Conservation (phyloP, 2,888 invertebrate genomes). For the Hyposoter dolosus region DNA sequence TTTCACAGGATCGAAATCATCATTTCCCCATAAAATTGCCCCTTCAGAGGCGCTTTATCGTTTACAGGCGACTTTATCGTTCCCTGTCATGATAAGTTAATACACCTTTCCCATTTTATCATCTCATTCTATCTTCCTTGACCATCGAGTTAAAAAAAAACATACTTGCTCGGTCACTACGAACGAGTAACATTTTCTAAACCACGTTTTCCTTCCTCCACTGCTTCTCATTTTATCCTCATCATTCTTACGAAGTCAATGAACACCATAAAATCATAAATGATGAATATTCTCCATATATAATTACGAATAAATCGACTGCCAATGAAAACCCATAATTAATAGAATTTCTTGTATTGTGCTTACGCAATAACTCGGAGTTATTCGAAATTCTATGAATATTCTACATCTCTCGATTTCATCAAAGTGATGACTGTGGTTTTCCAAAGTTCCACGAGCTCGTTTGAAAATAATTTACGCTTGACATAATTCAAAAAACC, state of each 20-base stretch:
- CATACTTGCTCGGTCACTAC: constrained; percentile 25
- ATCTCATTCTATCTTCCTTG: neutral
- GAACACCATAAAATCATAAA: neutral
- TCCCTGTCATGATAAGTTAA: constrained; percentile 15
- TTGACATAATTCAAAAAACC: neutral
- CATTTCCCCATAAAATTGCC: constrained; percentile 13
- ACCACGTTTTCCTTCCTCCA: neutral
- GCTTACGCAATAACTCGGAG: neutral
- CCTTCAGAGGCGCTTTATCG: constrained; percentile 19
- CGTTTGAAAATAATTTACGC: neutral
- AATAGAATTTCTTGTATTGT: neutral
- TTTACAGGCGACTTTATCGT: constrained; percentile 43
- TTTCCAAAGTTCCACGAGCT: neutral
- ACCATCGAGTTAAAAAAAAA: constrained; percentile 1
- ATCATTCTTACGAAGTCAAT: neutral
- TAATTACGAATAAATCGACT: neutral
- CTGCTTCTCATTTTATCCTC: neutral
- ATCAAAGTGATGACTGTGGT: neutral
- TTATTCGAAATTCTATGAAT: neutral
- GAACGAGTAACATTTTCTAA: constrained; percentile 13
- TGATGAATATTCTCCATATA: neutral
- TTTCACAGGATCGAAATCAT: constrained; percentile 30
- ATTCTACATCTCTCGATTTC: neutral
- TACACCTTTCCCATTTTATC: constrained; percentile 21
- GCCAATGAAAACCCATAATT: neutral